phyloP scores from a whole-genome alignment of 2,113 vertebrate species.

The Campylomormyrus tamandua region DNA sequence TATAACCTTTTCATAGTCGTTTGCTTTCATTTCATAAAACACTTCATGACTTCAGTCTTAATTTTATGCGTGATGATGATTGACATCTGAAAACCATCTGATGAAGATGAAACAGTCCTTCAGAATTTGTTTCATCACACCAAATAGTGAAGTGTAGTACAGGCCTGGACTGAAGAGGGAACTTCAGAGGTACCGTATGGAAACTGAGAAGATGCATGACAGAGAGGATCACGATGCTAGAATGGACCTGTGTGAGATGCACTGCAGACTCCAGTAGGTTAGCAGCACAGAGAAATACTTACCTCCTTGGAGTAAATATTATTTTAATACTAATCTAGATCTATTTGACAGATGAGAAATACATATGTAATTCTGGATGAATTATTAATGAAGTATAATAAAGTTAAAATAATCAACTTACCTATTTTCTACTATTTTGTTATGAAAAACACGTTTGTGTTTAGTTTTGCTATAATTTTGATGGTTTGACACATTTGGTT shows the following conservation, averaged over 20 bases:
- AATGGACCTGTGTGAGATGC: background rate
- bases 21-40: background rate
- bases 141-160: background rate
- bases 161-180: constrained; percentile 9
- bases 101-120: background rate
- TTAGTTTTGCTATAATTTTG: background rate
- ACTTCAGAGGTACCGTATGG: background rate
- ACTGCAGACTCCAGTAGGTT: background rate
- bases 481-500: background rate
- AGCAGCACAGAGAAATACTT: constrained; percentile 11
- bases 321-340: background rate
- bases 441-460: background rate
- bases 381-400: background rate
- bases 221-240: background rate
- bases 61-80: background rate
- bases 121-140: background rate
- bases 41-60: background rate
- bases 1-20: background rate
- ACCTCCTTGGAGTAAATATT: background rate
- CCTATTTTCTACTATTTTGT: background rate
- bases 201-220: background rate
- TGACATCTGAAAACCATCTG: background rate
- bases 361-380: background rate
- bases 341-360: background rate
- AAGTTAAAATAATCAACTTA: background rate